Evolutionary conservation across 2,888 invertebrate genomes (phyloP).

Genomic region (Coenonympha arcania): DNA sequence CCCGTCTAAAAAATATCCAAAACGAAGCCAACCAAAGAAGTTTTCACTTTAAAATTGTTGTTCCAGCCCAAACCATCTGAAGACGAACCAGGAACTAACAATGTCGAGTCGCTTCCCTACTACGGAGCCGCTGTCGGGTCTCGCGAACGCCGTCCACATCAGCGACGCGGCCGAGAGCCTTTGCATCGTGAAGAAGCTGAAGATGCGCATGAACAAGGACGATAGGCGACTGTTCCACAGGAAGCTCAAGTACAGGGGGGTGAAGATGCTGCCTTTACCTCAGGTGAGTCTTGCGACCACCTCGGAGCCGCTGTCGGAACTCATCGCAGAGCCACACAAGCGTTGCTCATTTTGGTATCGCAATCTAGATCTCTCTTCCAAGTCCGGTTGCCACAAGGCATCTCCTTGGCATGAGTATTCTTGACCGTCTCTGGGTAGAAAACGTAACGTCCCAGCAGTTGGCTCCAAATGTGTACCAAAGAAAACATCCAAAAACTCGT

Average conservation of each 20-base stretch:
- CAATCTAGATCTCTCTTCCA: too few relatives aligned
- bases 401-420: too few relatives aligned
- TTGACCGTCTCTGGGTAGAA: too few relatives aligned
- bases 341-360: too few relatives aligned
- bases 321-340: too few relatives aligned
- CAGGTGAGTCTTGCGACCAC: slow-evolving; percentile 9
- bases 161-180: slow-evolving; percentile 31
- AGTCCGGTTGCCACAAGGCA: too few relatives aligned
- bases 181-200: slow-evolving; percentile 39
- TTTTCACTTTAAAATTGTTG: background rate
- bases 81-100: slow-evolving; percentile 44
- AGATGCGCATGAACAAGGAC: slow-evolving; percentile 37
- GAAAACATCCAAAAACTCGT: too few relatives aligned
- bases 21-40: too few relatives aligned
- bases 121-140: slow-evolving; percentile 31
- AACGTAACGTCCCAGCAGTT: too few relatives aligned
- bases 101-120: slow-evolving; percentile 39
- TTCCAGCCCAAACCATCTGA: slow-evolving; percentile 49
- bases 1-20: too few relatives aligned
- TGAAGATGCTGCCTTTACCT: slow-evolving; percentile 33
- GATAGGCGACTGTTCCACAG: slow-evolving; percentile 34
- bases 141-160: slow-evolving; percentile 19
- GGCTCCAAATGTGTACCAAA: too few relatives aligned
- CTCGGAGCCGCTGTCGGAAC: too few relatives aligned
- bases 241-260: slow-evolving; percentile 53